These are phyloP conservation scores for Etheostoma spectabile DNA, from an alignment of 2,113 vertebrate species.

Conservation along the genomic window DNA sequence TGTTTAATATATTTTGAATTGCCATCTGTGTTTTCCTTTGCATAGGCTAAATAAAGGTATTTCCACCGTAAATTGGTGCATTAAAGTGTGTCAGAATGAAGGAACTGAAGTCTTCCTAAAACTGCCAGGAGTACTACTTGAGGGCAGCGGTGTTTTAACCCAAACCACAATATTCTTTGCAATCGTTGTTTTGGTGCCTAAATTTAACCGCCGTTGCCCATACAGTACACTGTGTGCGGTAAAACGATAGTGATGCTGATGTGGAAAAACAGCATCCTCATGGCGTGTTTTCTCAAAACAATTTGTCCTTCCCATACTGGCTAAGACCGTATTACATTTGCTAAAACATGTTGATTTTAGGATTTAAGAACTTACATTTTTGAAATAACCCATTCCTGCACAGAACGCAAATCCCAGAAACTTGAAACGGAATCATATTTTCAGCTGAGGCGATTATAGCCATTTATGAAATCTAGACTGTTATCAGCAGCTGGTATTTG, in stretches of 20 bases:
- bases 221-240: not conserved
- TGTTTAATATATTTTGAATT: too few species aligned
- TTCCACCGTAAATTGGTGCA: too few species aligned
- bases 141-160: too few species aligned
- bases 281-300: not conserved
- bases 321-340: not conserved
- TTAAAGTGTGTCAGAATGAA: too few species aligned
- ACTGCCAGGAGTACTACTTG: too few species aligned
- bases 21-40: too few species aligned
- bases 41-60: too few species aligned
- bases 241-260: not conserved
- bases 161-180: too few species aligned
- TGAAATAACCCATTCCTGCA: not conserved
- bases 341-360: not conserved
- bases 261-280: not conserved
- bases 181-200: too few species aligned
- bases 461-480: conserved; percentile 27
- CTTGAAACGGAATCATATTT: not conserved
- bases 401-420: not conserved
- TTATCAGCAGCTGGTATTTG: conserved; percentile 59
- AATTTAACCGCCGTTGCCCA: too few species aligned
- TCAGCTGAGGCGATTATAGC: not conserved
- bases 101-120: too few species aligned
- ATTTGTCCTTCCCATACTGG: not conserved
- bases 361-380: not conserved